phyloP scores from a whole-genome alignment of 2,113 vertebrate species.

The Sarotherodon lohbergeri region DNA sequence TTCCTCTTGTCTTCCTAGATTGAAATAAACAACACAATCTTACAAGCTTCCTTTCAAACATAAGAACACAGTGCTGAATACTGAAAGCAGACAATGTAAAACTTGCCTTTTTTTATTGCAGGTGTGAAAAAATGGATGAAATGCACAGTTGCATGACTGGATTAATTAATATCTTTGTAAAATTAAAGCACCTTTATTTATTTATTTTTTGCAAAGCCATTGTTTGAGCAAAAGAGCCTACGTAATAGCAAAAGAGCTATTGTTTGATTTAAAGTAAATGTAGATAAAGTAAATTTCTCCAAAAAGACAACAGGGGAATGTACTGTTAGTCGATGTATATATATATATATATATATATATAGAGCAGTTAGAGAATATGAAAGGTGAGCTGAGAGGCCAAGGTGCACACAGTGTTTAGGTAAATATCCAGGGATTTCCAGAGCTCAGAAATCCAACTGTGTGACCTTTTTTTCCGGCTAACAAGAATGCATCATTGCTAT shows the following conservation, averaged over 20 bases:
- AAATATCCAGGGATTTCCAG: constrained; percentile 42
- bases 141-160: background rate
- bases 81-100: background rate
- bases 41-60: background rate
- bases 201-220: background rate
- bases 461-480: constrained; percentile 49
- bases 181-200: background rate
- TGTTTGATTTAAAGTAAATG: background rate
- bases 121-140: background rate
- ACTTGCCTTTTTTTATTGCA: background rate
- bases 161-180: constrained; percentile 1
- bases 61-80: background rate
- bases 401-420: constrained; percentile 23
- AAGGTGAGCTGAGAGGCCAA: constrained; percentile 17
- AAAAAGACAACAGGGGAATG: background rate
- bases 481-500: constrained; percentile 40
- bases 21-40: constrained; percentile 10
- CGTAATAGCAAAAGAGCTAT: background rate
- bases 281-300: background rate
- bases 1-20: background rate
- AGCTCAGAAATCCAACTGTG: constrained; percentile 44
- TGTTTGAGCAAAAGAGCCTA: background rate
- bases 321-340: constrained; percentile 32
- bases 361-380: constrained; percentile 18
- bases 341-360: too few species aligned